Evolutionary conservation across 2,797 vertebrate genomes (phyloP), one percentile per base, ranked within the genome.

Genomic region (Octomys mimax): DNA sequence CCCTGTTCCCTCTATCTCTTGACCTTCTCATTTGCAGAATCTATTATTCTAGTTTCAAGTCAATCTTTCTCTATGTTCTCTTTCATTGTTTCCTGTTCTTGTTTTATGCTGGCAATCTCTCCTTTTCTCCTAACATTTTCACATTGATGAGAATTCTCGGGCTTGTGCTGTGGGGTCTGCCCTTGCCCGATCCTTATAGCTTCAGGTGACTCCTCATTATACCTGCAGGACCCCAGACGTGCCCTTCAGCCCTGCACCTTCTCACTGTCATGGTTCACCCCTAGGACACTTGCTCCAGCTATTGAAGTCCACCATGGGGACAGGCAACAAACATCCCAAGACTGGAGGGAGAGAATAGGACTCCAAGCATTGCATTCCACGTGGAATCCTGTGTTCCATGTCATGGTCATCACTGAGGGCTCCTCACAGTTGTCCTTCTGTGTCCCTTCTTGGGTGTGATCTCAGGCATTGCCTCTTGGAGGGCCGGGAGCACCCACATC

Each of bases 381-480:
- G 5, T 36, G 14, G 49, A 80, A 16, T 61, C 24, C 16, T 5
- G 16, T 24, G 70, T 71, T 68, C 21, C 2, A 1, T 28, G 42
- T 70, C 28, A 2, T 7, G 12, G 39, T 52, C 18, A 18, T 5
- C 6, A 22, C 62, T 36, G 21, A 1, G 26, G 61, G 54, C 2
- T 5, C 19, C 84, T 49, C 39, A 18, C 1, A 0, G 0, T 4
- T 46, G 3, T 24, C 39, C 36, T 26, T 24, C 7, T 33, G 1
- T 36, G 2, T 68, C 19, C 33, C 26, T 59, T 42, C 61, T 24
- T 14, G 5, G 28, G 52, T 14, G 22, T 57, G 42, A 49, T 11
- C 16, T 61, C 5, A 36, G 31, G 21, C 7, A 16, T 36, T 0
- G 0, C 6, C 42, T 49, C 36, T 75, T 26, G 1, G 2, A 2